Base-by-base conservation (phyloP, 1,140 invertebrate genomes). In the Pantala flavescens region DNA sequence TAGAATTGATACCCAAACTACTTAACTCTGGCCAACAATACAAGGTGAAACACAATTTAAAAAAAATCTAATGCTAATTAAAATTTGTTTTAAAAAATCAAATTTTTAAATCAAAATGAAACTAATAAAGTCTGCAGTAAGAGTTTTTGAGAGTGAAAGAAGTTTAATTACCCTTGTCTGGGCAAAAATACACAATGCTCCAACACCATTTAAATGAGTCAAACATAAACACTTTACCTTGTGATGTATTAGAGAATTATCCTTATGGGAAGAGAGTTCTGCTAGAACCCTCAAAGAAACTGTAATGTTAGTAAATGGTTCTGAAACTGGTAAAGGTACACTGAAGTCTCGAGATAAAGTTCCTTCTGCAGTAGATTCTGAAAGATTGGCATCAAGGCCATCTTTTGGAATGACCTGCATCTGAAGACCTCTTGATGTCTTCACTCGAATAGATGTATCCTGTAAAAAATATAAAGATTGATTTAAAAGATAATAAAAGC, bases 231-330 rank as follows among this genome's bases (percentile, higher is more conserved):
- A 63, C 49, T 82, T 82, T 81, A 92, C 87, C 81, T 89, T 88
- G 80, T 93, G 90, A 77, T 93, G 90, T 80, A 91, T 86, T 49
- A 85, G 86, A 78, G 86, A 86, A 63, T 86, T 80, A 80, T 88
- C 87, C 78, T 86, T 88, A 77, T 89, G 89, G 0, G 90, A 87
- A 23, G 90, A 89, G 70, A 94, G 81, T 76, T 90, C 88, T 3
- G 92, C 90, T 43, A 92, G 86, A 21, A 94, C 84, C 74, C 86
- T 84, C 0, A 95, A 80, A 0, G 87, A 84, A 43, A 92, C 82
- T 43, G 82, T 84, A 0, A 86, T 84, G 0, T 86, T 89, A 75
- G 88, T 84, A 78, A 94, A 94, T 0, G 92, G 91, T 76, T 88
- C 86, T 74, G 89, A 88, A 0, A 87, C 80, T 14, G 88, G 84